Evolutionary conservation across 2,113 vertebrate species (phyloP), one percentile per base, ranked within the genome.

Genomic region (Marcusenius ussheri): DNA sequence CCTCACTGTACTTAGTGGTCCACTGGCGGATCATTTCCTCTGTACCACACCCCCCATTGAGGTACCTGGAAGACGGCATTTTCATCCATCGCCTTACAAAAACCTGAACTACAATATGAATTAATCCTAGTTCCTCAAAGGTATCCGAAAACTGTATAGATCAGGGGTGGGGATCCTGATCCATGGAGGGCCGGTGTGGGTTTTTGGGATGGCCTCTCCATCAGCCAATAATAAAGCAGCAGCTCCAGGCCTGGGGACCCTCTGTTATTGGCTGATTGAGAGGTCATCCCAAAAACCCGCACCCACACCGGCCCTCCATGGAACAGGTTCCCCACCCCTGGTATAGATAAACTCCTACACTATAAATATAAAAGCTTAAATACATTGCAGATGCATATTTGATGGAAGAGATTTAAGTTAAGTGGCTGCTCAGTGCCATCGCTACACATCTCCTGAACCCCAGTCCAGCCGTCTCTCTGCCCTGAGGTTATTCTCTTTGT

Each of bases 1-100:
- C 92, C 70, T 95, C 93, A 89, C 91, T 90, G 88, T 96, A 97
- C 86, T 95, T 96, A 51, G 90, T 89, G 10, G 92, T 94, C 95
- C 96, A 96, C 15, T 0, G n/a, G 31, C 92, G 90, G 89, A 91
- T 83, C 93, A 92, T 90, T 39, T 94, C 94, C 45, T 92, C 90
- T 13, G 92, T 91, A 58, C 93, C 94, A 91, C 93, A 95, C 0
- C 5, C 89, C 88, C 94, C 93, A 89, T 93, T 93, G 89, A 96
- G 91, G 92, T 96, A 97, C 92, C 96, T 96, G 89, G 88, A 53
- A 85, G 49, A 87, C 70, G 62, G n/a, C 10, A 31, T 8, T 31
- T 70, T 31, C 62, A 31, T 70, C 9, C 9, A 31, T 27, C 62
- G 10, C 62, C 62, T 13, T 11, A 70, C 3, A 62, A 13, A 66